Evolutionary conservation across 2,113 vertebrate genomes (phyloP), one percentile per base, ranked within the genome.

Genomic region (Rhinogobius similis): DNA sequence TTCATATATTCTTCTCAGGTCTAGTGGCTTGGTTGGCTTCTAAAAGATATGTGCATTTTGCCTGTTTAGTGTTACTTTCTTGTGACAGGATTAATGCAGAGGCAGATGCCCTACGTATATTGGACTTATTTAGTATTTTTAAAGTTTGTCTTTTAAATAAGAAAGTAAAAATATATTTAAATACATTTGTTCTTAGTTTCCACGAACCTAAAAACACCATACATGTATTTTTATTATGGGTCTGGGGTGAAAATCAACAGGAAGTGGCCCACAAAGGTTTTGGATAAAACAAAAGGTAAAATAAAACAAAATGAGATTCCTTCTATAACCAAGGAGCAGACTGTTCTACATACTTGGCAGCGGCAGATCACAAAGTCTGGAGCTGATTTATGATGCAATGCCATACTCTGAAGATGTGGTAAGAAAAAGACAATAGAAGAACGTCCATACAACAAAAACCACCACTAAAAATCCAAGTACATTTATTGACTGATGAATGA

Each of bases 301-400:
- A 12, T 18, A 27, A 53, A 77, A 68, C 10, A 1, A 46, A 13
- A 43, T 46, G 16, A 46, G 5, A 18, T 46, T 5, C 16, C 16
- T 20, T 41, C 62, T 66, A 70, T 72, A 44, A 80, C 32, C 61
- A 72, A 79, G 64, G 9, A 12, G 10, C 38, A 58, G 65, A 75
- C 20, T 52, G 65, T 72, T 72, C 21, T 75, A 78, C 32, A 53
- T 26, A 77, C 65, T 10, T 81, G 69, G 79, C 72, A 72, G 72
- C 68, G 71, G 73, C 61, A 68, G 67, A 78, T 78, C 75, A 36
- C 78, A 79, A 73, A 82, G 82, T 83, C 56, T 85, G 79, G 79
- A 87, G 67, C 43, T 8, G 52, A 79, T 73, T 80, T 81, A 73
- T 53, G 41, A 81, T 72, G 75, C 67, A 79, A 84, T 79, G 77